Base-by-base conservation (phyloP, 2,888 invertebrate species). In the Rugalucina vietnamica region DNA sequence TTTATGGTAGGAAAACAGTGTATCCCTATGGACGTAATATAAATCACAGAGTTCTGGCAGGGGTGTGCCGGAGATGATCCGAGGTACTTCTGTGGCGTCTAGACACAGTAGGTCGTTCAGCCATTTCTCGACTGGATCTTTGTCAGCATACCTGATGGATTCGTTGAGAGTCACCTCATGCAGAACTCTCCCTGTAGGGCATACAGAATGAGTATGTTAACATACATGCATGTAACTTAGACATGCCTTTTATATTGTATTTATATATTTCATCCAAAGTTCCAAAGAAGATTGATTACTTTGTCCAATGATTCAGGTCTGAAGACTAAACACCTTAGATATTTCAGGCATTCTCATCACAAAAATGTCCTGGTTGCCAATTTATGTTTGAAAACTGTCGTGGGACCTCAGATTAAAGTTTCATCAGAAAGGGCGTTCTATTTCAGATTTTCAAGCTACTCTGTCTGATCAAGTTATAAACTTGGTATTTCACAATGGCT, bases 1-100 rank as follows among this genome's bases (percentile, higher is more conserved):
- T 93, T 97, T 97, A 94, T 99, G 99, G 95, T 98, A 99, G 79
- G 98, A 99, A 95, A 99, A 99, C 37, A 99, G 95, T 0, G 99
- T 98, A 95, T 99, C 99, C 82, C 98, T 92, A 91, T 96, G 96
- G 79, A 95, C 95, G 92, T 95, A 95, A 91, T 95, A 95, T 72
- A 99, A 96, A 87, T 99, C 97, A 95, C 99, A 99, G 43, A 96
- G 96, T 84, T 97, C 97, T 0, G 99, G 98, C 0, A 98, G 96
- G 39, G 99, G 99, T 87, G 98, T 98, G 1, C 98, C 98, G 0
- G 97, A 97, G 24, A 96, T 95, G 76, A 97, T 96, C 0, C 97
- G 96, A 0, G 96, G 94, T 0, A 97, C 96, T 34, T 96, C 95
- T 29, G 97, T 90, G 21, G 98, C 97, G 95, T 99, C 98, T 82